phyloP scores from a whole-genome alignment of 64 coral and sea anemone genomes.

The Stichodactyla helianthus region DNA sequence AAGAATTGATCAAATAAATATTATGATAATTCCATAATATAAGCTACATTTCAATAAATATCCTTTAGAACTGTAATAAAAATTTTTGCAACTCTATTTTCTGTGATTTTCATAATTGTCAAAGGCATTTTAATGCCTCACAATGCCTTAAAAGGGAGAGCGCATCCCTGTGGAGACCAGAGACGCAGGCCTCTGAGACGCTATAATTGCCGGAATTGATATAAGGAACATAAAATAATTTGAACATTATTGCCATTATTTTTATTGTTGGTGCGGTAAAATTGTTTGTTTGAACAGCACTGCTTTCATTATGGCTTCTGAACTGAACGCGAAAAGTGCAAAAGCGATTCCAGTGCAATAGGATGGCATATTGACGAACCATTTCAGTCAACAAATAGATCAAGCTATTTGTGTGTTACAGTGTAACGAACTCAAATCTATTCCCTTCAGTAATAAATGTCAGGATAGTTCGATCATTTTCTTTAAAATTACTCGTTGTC shows the following conservation, averaged over 20 bases:
- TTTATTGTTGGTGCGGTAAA: no score
- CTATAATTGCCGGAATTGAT: no score
- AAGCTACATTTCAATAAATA: neutral
- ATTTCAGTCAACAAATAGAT: neutral
- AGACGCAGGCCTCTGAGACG: no score
- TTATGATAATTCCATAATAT: neutral
- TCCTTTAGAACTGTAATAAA: neutral
- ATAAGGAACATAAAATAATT: no score
- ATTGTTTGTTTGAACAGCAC: neutral
- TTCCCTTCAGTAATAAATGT: no score
- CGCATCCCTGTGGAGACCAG: no score
- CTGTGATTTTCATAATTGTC: no score
- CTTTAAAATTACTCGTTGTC: neutral
- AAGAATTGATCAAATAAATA: neutral
- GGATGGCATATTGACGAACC: neutral
- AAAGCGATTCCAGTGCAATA: neutral
- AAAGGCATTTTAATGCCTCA: no score
- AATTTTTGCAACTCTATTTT: neutral
- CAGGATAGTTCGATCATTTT: no score
- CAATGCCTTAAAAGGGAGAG: no score
- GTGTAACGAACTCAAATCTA: no score
- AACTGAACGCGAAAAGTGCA: neutral
- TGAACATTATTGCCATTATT: no score
- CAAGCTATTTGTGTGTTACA: neutral
- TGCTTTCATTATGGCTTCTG: neutral